Conservation (phyloP, 2,797 vertebrate species). For the Pelodytes ibericus region DNA sequence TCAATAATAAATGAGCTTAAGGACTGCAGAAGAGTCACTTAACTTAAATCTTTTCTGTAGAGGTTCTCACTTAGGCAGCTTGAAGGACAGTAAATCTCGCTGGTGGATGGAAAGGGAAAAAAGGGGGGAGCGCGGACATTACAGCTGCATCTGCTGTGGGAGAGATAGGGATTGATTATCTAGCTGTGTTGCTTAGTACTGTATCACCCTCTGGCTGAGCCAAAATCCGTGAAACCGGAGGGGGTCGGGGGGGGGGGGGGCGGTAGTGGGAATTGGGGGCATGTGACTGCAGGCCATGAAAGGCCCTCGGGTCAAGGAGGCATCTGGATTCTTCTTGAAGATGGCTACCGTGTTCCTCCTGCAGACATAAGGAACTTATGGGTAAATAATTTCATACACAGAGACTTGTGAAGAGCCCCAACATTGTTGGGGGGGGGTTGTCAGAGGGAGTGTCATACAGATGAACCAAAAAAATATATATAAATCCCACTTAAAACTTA, state of each 20-base stretch:
- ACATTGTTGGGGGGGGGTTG: too few species aligned
- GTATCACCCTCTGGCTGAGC: neutral
- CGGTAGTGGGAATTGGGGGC: too few species aligned
- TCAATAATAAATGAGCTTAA: slow-evolving; percentile 85
- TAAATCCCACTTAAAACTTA: too few species aligned
- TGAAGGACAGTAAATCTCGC: slow-evolving; percentile 83
- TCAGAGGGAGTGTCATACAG: too few species aligned
- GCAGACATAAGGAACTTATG: too few species aligned
- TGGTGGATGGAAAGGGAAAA: slow-evolving; percentile 58
- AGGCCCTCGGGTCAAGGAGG: too few species aligned
- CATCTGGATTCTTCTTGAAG: too few species aligned
- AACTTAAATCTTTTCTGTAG: slow-evolving; percentile 88
- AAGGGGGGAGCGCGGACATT: slow-evolving; percentile 70
- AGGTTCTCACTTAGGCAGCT: slow-evolving; percentile 82
- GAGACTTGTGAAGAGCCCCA: too few species aligned
- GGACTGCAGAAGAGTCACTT: slow-evolving; percentile 81
- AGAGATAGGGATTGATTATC: slow-evolving; percentile 26
- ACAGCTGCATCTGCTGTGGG: slow-evolving; percentile 64
- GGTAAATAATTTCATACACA: too few species aligned
- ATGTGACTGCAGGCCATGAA: too few species aligned
- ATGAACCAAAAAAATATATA: too few species aligned
- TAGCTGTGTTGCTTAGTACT: slow-evolving; percentile 1
- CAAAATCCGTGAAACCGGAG: neutral
- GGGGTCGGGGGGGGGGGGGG: neutral
- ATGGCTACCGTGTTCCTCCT: too few species aligned